Percentiles rank a stretch among this genome's conserved stretches.
phyloP scores from a whole-genome alignment of 1,140 invertebrate species.

The Pygmarrhopalites habei region DNA sequence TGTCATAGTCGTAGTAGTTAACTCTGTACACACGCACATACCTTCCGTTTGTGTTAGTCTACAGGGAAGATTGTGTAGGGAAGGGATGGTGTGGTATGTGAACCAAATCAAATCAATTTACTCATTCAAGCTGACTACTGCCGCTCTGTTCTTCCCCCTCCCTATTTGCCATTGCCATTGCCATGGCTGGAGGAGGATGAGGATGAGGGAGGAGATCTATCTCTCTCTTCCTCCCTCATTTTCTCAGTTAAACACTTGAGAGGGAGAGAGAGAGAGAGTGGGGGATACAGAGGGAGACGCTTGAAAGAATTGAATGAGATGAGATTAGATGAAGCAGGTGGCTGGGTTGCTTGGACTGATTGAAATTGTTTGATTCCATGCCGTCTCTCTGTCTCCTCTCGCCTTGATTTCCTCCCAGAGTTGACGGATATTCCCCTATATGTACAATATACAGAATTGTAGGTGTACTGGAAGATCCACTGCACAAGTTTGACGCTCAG shows the following conservation, averaged over 20 bases:
- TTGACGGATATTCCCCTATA: no score
- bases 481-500: no score
- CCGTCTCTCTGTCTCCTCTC: background rate
- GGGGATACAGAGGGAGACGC: background rate
- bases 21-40: no score
- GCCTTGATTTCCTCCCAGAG: background rate
- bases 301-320: slow-evolving; percentile 12
- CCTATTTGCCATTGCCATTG: background rate
- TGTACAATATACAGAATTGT: no score
- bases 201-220: background rate
- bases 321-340: slow-evolving; percentile 11
- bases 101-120: slow-evolving; percentile 12
- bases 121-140: background rate
- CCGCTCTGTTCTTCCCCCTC: background rate
- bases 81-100: background rate
- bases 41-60: no score
- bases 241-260: background rate
- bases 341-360: slow-evolving; percentile 3
- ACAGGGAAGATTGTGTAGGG: no score
- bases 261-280: background rate
- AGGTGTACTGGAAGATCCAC: no score
- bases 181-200: background rate
- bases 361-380: slow-evolving; percentile 9
- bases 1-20: no score
- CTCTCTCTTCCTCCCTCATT: background rate